phyloP scores from a whole-genome alignment of 2,888 invertebrate species.

The Dryobota labecula region DNA sequence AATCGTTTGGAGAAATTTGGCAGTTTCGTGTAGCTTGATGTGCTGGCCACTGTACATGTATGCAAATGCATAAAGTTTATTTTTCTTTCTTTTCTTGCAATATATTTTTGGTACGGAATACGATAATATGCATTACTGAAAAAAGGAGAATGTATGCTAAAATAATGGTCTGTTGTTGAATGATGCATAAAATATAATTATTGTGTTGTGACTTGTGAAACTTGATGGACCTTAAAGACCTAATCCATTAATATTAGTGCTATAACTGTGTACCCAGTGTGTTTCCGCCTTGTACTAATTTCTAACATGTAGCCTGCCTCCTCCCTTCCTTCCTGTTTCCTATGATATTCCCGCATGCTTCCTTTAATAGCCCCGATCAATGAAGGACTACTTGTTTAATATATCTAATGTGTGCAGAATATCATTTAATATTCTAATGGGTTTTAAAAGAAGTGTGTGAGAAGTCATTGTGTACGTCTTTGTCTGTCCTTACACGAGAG shows the following conservation, averaged over 20 bases:
- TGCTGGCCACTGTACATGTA: no score
- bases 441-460: slow-evolving; percentile 90
- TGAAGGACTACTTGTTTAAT: slow-evolving; percentile 75
- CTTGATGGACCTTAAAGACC: slow-evolving; percentile 51
- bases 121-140: slow-evolving; percentile 55
- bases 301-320: slow-evolving; percentile 52
- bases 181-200: slow-evolving; percentile 47
- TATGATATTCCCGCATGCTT: slow-evolving; percentile 87
- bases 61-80: slow-evolving; percentile 26
- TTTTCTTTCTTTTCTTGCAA: slow-evolving; percentile 54
- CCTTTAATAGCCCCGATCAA: slow-evolving; percentile 88
- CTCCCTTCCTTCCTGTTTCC: slow-evolving; percentile 65
- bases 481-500: slow-evolving; percentile 69
- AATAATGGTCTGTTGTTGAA: slow-evolving; percentile 46
- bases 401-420: slow-evolving; percentile 89
- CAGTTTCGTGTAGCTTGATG: no score
- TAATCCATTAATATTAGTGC: slow-evolving; percentile 49
- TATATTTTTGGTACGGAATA: slow-evolving; percentile 53
- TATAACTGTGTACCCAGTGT: slow-evolving; percentile 53
- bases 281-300: slow-evolving; percentile 48
- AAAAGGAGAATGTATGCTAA: slow-evolving; percentile 51
- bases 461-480: slow-evolving; percentile 74
- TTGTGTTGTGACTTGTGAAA: slow-evolving; percentile 53
- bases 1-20: no score
- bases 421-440: slow-evolving; percentile 85